Conservation (phyloP, 2,888 invertebrate genomes). For the Chymomyza fuscimana region DNA sequence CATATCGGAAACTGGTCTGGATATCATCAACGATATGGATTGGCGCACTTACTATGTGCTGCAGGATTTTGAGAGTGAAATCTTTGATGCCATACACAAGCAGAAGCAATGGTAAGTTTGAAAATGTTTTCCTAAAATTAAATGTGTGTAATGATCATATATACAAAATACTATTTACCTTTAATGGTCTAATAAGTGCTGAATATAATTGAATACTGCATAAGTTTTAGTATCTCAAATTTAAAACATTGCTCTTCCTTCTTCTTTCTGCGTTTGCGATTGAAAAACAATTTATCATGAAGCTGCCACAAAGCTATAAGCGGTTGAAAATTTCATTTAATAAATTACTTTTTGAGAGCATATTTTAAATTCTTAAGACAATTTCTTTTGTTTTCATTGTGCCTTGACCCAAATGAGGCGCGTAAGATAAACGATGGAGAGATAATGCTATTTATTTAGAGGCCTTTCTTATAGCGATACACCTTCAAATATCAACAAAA, state of each 20-base stretch:
- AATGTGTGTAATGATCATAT: neutral
- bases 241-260: too few species aligned
- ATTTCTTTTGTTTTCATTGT: neutral
- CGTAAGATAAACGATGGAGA: neutral
- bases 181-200: too few species aligned
- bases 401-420: neutral
- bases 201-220: too few species aligned
- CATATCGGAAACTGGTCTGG: constrained; percentile 83
- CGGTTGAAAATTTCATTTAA: constrained; percentile 6
- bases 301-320: neutral
- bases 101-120: constrained; percentile 82
- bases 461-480: neutral
- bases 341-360: neutral
- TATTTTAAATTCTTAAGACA: constrained; percentile 1
- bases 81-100: constrained; percentile 84
- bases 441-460: neutral
- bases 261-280: neutral
- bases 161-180: neutral
- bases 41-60: constrained; percentile 86
- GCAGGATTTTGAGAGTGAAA: constrained; percentile 85
- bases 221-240: too few species aligned
- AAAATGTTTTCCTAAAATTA: neutral
- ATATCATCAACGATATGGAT: constrained; percentile 82
- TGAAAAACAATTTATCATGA: neutral
- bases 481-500: neutral